phyloP scores from a whole-genome alignment of 2,888 invertebrate species.

The Lepeophtheirus nordmannii region DNA sequence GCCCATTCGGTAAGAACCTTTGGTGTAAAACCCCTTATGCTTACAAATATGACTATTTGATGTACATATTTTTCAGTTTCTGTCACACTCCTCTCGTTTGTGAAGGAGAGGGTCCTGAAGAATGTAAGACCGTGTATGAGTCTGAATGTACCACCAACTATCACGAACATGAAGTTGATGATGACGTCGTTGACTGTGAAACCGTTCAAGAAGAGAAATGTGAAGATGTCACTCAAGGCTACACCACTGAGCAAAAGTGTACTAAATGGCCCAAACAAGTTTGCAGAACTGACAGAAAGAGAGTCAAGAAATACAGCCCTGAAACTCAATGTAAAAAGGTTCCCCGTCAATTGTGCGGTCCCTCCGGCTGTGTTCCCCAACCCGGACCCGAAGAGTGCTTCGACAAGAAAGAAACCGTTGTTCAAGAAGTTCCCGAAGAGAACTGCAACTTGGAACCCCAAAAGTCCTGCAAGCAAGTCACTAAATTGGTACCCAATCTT shows the following conservation, averaged over 20 bases:
- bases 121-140: constrained; percentile 2
- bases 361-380: constrained; percentile 1
- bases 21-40: not conserved
- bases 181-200: constrained; percentile 5
- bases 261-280: constrained; percentile 13
- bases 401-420: not conserved
- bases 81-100: constrained; percentile 12
- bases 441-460: constrained; percentile 7
- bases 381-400: constrained; percentile 6
- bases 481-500: constrained; percentile 9
- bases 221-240: constrained; percentile 11
- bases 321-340: not conserved
- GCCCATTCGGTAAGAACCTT: constrained; percentile 13
- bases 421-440: constrained; percentile 12
- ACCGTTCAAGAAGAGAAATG: constrained; percentile 15
- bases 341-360: constrained; percentile 1
- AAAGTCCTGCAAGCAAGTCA: constrained; percentile 3
- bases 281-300: not conserved
- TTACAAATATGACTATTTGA: not conserved
- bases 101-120: not conserved
- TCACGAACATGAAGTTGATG: constrained; percentile 15
- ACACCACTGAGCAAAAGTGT: constrained; percentile 16
- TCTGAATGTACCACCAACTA: constrained; percentile 13
- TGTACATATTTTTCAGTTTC: not conserved
- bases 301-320: constrained; percentile 5